Base-by-base conservation (phyloP, 2,888 invertebrate species). In the Helicoverpa assulta region DNA sequence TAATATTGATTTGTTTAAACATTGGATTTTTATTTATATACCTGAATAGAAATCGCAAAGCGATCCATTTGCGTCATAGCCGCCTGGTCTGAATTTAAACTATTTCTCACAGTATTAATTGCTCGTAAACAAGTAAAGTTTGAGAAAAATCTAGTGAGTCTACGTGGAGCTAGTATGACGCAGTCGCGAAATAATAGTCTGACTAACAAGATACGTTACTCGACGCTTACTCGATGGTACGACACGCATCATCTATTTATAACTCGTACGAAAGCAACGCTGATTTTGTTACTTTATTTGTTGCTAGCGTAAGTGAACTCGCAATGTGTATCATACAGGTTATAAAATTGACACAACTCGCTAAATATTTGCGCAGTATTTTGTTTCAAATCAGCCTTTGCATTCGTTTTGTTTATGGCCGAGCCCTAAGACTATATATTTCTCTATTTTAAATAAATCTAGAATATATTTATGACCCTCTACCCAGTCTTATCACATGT, bases 1-100 rank as follows among this genome's bases (percentile, higher is more conserved):
- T 95, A 95, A 95, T 95, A 95, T 95, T 94, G 95, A 95, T 94
- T 95, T 95, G 95, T 95, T 95, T 95, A 95, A 93, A 93, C 73
- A 83, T 81, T 85, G 73, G 81, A 84, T 89, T 76, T 68, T 74
- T 61, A 53, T 76, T 71, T 60, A 19, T 37, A 57, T 54, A 10
- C 21, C 52, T n/a, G 16, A 18, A 52, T 33, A 50, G 12, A 61
- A 33, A 43, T 53, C 43, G 12, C 0, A 47, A 66, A 47, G n/a
- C 12, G 16, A 18, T 58, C 33, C 10, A 19, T 61, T 78, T 67
- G 66, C 69, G 66, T 74, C 71, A 81, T 62, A 60, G 67, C 73
- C 62, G 67, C 73, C 62, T 68, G 67, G 66, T 76, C 74, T 75
- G 81, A 80, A 76, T 80, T 78, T 74, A 81, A 80, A 81, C 71